Evolutionary conservation across 2,888 invertebrate species (phyloP).

Genomic region (Caenorhabditis doughertyi): DNA sequence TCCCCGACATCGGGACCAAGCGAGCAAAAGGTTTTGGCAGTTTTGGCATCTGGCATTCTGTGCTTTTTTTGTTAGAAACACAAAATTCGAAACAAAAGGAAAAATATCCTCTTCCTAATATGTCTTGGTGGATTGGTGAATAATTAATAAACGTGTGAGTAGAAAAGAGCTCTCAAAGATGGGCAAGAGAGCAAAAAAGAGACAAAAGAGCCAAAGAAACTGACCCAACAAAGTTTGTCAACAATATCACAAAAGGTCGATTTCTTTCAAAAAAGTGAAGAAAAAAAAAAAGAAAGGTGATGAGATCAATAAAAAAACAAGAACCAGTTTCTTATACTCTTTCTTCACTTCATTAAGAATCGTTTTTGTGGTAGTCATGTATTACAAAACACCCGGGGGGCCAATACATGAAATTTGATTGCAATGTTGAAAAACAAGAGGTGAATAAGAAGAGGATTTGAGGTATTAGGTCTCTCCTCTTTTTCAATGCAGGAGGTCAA

Average conservation of each 20-base stretch:
- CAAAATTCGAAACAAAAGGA: constrained; percentile 43
- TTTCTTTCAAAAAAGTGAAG: neutral
- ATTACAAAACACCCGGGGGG: constrained; percentile 27
- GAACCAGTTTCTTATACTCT: constrained; percentile 16
- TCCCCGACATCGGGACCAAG: neutral
- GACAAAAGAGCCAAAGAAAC: neutral
- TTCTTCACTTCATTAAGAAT: constrained; percentile 40
- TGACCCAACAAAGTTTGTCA: neutral
- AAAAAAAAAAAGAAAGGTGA: constrained; percentile 14
- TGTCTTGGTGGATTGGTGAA: constrained; percentile 14
- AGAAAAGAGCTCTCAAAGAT: neutral
- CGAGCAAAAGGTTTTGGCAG: constrained; percentile 38
- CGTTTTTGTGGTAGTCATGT: constrained; percentile 12
- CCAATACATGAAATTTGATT: neutral
- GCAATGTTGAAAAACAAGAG: constrained; percentile 7
- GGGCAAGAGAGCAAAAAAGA: neutral
- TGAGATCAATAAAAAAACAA: constrained; percentile 24
- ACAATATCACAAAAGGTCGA: neutral
- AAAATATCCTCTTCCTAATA: constrained; percentile 34
- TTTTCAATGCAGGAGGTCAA: constrained; percentile 26
- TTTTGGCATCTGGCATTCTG: constrained; percentile 48
- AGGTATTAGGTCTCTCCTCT: constrained; percentile 1
- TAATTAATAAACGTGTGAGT: constrained; percentile 50
- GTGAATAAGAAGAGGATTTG: constrained; percentile 13
- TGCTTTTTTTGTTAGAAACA: constrained; percentile 24